Conservation (phyloP, 2,113 vertebrate species). For the Pterophyllum scalare region DNA sequence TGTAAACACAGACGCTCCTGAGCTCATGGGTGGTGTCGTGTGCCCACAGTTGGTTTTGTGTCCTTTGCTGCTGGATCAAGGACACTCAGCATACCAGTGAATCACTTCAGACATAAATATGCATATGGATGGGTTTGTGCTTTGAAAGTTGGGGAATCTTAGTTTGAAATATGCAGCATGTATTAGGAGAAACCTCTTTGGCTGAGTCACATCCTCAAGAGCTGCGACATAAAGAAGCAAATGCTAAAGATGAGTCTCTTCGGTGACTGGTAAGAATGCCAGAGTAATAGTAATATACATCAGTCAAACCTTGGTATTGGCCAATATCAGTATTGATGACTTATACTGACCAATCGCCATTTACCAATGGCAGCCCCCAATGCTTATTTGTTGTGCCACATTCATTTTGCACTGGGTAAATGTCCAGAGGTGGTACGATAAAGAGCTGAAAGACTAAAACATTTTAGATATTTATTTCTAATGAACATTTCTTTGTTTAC, state of each 20-base stretch:
- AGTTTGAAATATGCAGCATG: not conserved
- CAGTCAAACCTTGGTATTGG: not conserved
- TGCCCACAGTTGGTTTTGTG: not conserved
- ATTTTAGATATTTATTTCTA: not conserved
- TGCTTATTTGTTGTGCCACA: not conserved
- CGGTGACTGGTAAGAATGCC: not conserved
- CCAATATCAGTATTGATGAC: not conserved
- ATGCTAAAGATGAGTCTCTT: not conserved
- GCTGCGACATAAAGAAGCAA: not conserved
- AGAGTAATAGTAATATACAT: not conserved
- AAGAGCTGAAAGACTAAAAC: not conserved
- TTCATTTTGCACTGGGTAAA: not conserved
- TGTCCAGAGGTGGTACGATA: not conserved
- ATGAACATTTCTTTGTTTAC: not conserved
- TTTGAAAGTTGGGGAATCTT: not conserved
- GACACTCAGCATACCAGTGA: not conserved
- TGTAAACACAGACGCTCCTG: slow-evolving; percentile 1
- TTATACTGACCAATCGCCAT: not conserved
- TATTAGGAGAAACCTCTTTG: not conserved
- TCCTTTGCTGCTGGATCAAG: not conserved
- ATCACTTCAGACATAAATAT: not conserved
- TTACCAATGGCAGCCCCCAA: not conserved
- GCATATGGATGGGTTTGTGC: not conserved
- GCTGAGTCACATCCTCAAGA: not conserved
- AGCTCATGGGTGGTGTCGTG: not conserved